These are phyloP conservation scores for Cerastis leucographa DNA, from an alignment of 2,888 invertebrate genomes.

Conservation along the genomic window DNA sequence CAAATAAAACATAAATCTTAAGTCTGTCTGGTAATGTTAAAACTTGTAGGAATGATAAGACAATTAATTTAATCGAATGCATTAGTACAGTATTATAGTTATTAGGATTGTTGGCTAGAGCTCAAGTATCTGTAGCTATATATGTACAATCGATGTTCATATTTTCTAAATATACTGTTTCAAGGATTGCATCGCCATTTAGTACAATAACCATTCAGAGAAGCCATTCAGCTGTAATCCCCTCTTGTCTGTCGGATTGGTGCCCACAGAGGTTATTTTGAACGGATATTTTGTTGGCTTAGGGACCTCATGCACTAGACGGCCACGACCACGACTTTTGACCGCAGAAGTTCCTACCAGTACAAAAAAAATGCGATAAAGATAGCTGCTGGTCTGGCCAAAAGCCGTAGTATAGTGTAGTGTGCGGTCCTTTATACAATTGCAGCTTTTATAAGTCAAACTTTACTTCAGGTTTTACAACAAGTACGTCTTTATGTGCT, in stretches of 20 bases:
- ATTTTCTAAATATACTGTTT: constrained; percentile 56
- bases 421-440: background rate
- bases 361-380: no score
- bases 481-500: background rate
- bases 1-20: constrained; percentile 32
- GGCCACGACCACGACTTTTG: background rate
- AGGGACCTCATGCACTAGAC: background rate
- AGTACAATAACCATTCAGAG: constrained; percentile 29
- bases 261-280: background rate
- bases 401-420: background rate
- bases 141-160: constrained; percentile 40
- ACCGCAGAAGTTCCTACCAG: no score
- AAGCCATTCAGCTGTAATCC: constrained; percentile 36
- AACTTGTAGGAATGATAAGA: constrained; percentile 41
- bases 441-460: background rate
- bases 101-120: constrained; percentile 53
- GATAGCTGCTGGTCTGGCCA: no score
- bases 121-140: constrained; percentile 48
- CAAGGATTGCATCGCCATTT: constrained; percentile 47
- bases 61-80: constrained; percentile 55
- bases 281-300: constrained; percentile 10
- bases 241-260: background rate
- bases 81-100: constrained; percentile 51
- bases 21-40: constrained; percentile 32
- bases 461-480: background rate